Evolutionary conservation across 2,888 invertebrate species (phyloP), one percentile per base, ranked within the genome.

Genomic region (Nomada ruficornis): DNA sequence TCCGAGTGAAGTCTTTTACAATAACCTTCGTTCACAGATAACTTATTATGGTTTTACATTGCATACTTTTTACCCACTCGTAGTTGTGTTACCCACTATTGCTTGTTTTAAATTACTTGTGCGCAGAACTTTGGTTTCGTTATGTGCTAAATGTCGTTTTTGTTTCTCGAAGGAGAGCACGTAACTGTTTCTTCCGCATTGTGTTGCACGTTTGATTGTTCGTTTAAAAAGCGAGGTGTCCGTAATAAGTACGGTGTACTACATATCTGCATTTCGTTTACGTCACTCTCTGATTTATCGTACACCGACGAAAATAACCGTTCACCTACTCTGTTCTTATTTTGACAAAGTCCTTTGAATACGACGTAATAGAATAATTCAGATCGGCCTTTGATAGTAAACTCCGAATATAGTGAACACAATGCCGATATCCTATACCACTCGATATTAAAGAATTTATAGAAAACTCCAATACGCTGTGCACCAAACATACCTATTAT

Each of bases 221-320:
- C 64, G 5, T 13, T 60, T 20, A 15, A 60, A 36, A 9, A 20
- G 42, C 59, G 11, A 71, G 59, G 18, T 20, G 36, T 62, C 7
- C 18, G 50, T 23, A 20, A 20, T 71, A 71, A 62, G 52, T 52
- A 62, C 60, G 29, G 59, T 52, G 50, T 15, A 47, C 47, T 70
- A 70, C 36, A 62, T 4, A 29, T 52, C 15, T 52, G 50, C 20
- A 71, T 71, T 52, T 36, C 36, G 60, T 60, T 60, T 71, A 62
- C 70, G 70, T 71, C 70, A 71, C 70, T 11, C 60, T 23, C 60
- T 71, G 70, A 71, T 71, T 71, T 71, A 71, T 60, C 50, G 70
- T 62, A 42, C 26, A 36, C 36, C 36, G 70, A 62, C 70, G 60
- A 71, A 71, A 71, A 71, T 71, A 71, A 36, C 60, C 36, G 18